Base-by-base conservation (phyloP, 2,888 invertebrate species). In the Latheticus oryzae region DNA sequence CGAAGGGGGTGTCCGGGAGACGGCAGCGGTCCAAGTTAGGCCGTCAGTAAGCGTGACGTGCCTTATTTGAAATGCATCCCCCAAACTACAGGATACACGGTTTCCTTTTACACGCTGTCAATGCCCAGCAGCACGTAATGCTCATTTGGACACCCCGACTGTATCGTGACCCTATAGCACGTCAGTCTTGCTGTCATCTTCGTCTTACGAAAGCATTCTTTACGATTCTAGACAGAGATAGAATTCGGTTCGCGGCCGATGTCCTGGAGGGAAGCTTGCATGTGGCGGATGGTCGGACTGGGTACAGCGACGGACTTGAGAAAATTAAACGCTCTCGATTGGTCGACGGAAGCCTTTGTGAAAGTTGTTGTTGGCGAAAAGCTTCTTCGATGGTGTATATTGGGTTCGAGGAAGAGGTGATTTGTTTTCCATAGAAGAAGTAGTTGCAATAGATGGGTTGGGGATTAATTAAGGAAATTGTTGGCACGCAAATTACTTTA, bases 51-150 rank as follows among this genome's bases (percentile, higher is more conserved):
- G 64, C 67, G 67, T 68, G 67, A 70, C 70, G 68, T 66, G 67
- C 65, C 70, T 69, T 67, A 67, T 72, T 72, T 70, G 70, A 69
- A 72, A 73, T 72, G 73, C 73, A 72, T 68, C 71, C 73, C 73
- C 71, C 64, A 66, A 69, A 68, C 71, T 70, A 69, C 72, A 69
- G 71, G 70, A 70, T 72, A 70, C 71, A 69, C 68, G 69, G 73
- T 70, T 71, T 73, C 72, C 72, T 73, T 71, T 73, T 72, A 70
- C 71, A 70, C 65, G 70, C 68, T 71, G 72, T 70, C 72, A 71
- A 72, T 72, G 71, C 70, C 71, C 71, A 65, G 64, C 68, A 64
- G 71, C 71, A 73, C 73, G 73, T 73, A 73, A 70, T 70, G 72
- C 69, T 71, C 71, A 70, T 73, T 73, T 70, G 70, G 70, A 66